Evolutionary conservation across 2,113 vertebrate species (phyloP), one percentile per base, ranked within the genome.

Genomic region (Morone saxatilis): DNA sequence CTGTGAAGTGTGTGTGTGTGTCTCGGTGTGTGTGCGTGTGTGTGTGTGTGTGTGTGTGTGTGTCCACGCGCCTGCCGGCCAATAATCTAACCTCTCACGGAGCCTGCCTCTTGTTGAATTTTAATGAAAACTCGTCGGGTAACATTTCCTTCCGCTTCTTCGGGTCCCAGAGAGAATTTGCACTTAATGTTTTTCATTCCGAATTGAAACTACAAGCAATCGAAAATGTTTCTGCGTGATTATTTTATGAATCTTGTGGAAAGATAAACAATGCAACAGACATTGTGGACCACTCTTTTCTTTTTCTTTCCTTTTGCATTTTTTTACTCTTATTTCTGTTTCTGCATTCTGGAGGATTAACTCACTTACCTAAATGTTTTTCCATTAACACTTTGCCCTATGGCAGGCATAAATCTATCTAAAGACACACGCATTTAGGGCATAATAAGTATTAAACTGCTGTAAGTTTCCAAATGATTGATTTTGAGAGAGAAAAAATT

Each of bases 31-130:
- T 62, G 73, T 45, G 59, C 40, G 81, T 66, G 79, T 59, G 76
- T 43, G 78, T 38, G 67, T 57, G 81, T 19, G 77, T 5, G 76
- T 63, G 81, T 38, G 80, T 56, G 81, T 40, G 71, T 67, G 78
- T 56, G 82, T n/a, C 14, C 25, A 31, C 22, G 78, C 43, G 81
- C 63, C 60, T 77, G 69, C 74, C 87, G 86, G 87, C 91, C 91
- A 93, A 92, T 92, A 93, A 92, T 90, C 87, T 91, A 92, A 92
- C 91, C 93, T 92, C 92, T 93, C 91, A 91, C 91, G 87, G 81
- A 91, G 84, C 50, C 84, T 73, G 88, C 76, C 81, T 90, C 86
- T 83, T 88, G 81, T 62, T 90, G 92, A 91, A 93, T 93, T 85
- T 89, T 88, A 91, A 93, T 93, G 88, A 83, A 75, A 85, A 81